Conservation (phyloP, 2,797 vertebrate species). For the Sebastes minor region DNA sequence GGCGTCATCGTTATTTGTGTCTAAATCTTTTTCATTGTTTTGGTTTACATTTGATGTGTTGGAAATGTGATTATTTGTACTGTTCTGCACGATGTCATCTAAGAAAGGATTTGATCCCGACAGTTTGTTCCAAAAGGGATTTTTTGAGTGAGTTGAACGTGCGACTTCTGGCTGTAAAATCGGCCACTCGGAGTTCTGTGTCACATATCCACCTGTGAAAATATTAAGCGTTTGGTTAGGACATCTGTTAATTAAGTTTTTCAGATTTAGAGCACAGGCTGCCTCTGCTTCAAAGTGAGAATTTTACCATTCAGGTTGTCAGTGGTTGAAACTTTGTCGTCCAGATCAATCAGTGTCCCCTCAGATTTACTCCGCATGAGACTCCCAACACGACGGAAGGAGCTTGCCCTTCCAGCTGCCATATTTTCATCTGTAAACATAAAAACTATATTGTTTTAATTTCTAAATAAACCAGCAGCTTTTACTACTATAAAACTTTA, state of each 20-base stretch:
- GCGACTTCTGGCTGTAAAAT: constrained; percentile 62
- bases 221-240: constrained; percentile 3
- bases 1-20: constrained; percentile 80
- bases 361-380: constrained; percentile 89
- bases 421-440: constrained; percentile 84
- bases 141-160: constrained; percentile 75
- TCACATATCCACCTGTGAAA: constrained; percentile 65
- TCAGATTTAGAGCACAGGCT: neutral
- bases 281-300: neutral
- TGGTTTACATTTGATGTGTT: constrained; percentile 78
- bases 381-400: constrained; percentile 76
- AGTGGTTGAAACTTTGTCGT: constrained; percentile 70
- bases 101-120: constrained; percentile 94
- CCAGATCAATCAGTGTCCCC: constrained; percentile 89
- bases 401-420: constrained; percentile 81
- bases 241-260: neutral
- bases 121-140: constrained; percentile 94
- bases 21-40: constrained; percentile 76
- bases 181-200: constrained; percentile 64
- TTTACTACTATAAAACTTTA: neutral
- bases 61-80: constrained; percentile 62
- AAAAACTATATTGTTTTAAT: neutral
- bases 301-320: constrained; percentile 75
- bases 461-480: neutral
- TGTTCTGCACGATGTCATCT: constrained; percentile 87